Percentiles rank a stretch among this genome's conserved stretches.
Evolutionary conservation across 2,888 invertebrate species (phyloP).

Genomic region (Rhamnusium bicolor): DNA sequence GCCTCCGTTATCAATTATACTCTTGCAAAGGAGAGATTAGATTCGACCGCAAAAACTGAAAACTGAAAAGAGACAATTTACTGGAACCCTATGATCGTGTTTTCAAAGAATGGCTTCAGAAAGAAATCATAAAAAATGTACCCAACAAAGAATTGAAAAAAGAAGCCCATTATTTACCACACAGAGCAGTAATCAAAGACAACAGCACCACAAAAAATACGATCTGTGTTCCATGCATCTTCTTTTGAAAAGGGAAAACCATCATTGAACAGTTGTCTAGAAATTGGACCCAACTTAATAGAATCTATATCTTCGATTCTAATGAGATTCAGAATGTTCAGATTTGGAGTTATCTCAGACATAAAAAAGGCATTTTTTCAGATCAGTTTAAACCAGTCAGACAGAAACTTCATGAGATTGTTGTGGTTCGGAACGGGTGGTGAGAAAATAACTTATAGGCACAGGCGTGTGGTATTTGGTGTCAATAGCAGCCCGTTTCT

Average conservation of each 20-base stretch:
- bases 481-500: conserved; percentile 36
- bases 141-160: conserved; percentile 32
- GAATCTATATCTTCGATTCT: conserved; percentile 42
- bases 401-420: conserved; percentile 27
- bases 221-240: conserved; percentile 37
- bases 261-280: conserved; percentile 46
- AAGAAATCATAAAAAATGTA: conserved; percentile 28
- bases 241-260: conserved; percentile 32
- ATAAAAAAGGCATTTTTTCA: conserved; percentile 45
- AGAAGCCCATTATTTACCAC: conserved; percentile 43
- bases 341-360: conserved; percentile 43
- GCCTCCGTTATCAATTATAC: too few species aligned
- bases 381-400: conserved; percentile 25
- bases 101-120: conserved; percentile 23
- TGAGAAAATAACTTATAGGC: conserved; percentile 31
- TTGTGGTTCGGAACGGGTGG: conserved; percentile 18
- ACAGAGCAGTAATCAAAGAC: conserved; percentile 32
- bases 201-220: conserved; percentile 39
- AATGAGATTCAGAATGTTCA: conserved; percentile 36
- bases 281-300: conserved; percentile 45
- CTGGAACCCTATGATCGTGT: background rate
- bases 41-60: background rate
- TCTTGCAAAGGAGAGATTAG: background rate
- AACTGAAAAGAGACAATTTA: background rate
- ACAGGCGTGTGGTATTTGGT: conserved; percentile 39